Percentiles rank a stretch among this genome's conserved stretches.
These are phyloP conservation scores for Thamnophis sirtalis DNA, from an alignment of 2,113 vertebrate species.

Conservation along the genomic window DNA sequence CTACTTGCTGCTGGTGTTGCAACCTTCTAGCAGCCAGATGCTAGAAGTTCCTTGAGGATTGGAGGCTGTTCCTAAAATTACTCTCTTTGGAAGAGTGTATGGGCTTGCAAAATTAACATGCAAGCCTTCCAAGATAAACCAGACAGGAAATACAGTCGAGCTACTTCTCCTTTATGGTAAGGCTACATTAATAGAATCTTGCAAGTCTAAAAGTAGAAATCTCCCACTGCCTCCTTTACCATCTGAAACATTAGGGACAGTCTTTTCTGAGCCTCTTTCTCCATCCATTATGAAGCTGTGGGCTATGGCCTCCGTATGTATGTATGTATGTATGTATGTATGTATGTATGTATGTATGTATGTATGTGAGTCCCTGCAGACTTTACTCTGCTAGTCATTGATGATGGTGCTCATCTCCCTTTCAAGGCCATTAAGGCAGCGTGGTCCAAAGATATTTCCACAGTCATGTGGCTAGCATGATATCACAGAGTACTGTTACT, in stretches of 20 bases:
- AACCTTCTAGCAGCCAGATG: background rate
- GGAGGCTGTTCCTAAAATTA: background rate
- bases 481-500: background rate
- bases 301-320: background rate
- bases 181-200: background rate
- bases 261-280: background rate
- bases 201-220: background rate
- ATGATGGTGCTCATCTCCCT: background rate
- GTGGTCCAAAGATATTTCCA: background rate
- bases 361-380: background rate
- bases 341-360: too few relatives aligned
- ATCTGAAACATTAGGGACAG: background rate
- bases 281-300: background rate
- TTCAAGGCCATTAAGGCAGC: background rate
- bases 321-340: background rate
- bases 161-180: background rate
- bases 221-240: background rate
- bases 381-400: background rate
- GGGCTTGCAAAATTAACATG: background rate
- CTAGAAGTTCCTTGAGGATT: background rate
- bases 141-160: background rate
- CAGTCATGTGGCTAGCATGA: background rate
- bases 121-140: background rate
- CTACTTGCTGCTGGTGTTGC: background rate
- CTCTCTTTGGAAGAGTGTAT: background rate